Evolutionary conservation across 2,797 vertebrate genomes (phyloP).

Genomic region (Rhadinocentrus ornatus): DNA sequence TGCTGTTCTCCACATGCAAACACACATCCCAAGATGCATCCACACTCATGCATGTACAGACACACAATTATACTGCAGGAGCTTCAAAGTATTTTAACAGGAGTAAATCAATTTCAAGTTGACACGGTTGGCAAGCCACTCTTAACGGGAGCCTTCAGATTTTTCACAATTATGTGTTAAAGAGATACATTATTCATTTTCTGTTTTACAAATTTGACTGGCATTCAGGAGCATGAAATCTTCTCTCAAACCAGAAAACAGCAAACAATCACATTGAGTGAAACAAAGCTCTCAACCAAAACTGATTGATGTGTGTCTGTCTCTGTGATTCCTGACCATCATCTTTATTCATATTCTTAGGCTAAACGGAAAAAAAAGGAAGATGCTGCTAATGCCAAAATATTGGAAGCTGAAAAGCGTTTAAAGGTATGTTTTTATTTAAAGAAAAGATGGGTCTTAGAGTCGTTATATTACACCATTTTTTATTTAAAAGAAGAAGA

Average conservation of each 20-base stretch:
- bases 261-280: slow-evolving; percentile 76
- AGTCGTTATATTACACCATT: not conserved
- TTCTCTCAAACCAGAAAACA: slow-evolving; percentile 71
- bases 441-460: slow-evolving; percentile 6
- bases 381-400: slow-evolving; percentile 98
- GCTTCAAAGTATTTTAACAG: slow-evolving; percentile 87
- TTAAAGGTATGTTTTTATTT: slow-evolving; percentile 91
- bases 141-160: slow-evolving; percentile 85
- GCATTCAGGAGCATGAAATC: slow-evolving; percentile 72
- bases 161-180: slow-evolving; percentile 87
- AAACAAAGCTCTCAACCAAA: slow-evolving; percentile 62
- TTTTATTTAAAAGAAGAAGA: not conserved
- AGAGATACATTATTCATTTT: slow-evolving; percentile 85
- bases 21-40: slow-evolving; percentile 52
- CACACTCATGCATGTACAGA: slow-evolving; percentile 34
- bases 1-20: slow-evolving; percentile 70
- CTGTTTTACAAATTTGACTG: slow-evolving; percentile 83
- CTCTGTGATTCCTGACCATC: slow-evolving; percentile 58
- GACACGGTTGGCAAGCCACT: slow-evolving; percentile 87
- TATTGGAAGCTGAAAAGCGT: slow-evolving; percentile 98
- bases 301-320: slow-evolving; percentile 67
- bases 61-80: slow-evolving; percentile 80
- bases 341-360: slow-evolving; percentile 91
- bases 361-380: slow-evolving; percentile 99
- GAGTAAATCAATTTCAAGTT: slow-evolving; percentile 86